These are phyloP conservation scores for Sarcophaga bullata DNA, from an alignment of 1,140 invertebrate species.

Conservation along the genomic window DNA sequence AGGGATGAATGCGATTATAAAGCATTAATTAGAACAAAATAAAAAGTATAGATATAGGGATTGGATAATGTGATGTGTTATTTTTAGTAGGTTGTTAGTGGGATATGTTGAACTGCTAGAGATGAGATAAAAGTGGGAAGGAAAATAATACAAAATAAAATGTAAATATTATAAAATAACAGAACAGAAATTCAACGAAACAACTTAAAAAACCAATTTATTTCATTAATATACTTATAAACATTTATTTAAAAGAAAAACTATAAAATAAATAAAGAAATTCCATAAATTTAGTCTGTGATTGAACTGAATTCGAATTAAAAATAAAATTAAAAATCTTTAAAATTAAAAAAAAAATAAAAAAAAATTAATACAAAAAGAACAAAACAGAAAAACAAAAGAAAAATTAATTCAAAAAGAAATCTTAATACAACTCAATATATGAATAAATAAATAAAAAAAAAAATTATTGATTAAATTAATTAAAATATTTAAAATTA, in stretches of 20 bases:
- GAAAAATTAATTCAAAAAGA: neutral
- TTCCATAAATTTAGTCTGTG: conserved; percentile 40
- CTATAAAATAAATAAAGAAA: conserved; percentile 32
- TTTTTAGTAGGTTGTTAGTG: too few species aligned
- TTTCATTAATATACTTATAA: conserved; percentile 13
- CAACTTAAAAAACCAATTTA: conserved; percentile 13
- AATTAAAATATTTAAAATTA: conserved; percentile 12
- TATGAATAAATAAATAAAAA: neutral
- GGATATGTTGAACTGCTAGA: too few species aligned
- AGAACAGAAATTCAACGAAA: neutral
- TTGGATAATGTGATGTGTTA: too few species aligned
- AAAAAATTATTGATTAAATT: conserved; percentile 9
- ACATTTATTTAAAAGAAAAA: neutral
- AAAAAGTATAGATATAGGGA: too few species aligned
- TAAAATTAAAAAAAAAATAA: neutral
- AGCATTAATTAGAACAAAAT: neutral
- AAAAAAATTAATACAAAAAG: neutral
- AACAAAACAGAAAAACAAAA: too few species aligned
- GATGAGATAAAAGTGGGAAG: neutral
- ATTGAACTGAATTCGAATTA: conserved; percentile 40
- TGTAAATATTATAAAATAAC: conserved; percentile 14
- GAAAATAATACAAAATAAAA: neutral
- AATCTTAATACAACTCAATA: conserved; percentile 13
- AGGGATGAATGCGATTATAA: neutral
- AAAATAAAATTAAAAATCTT: neutral